Evolutionary conservation across 1,140 invertebrate species (phyloP), one percentile per base, ranked within the genome.

Genomic region (Drosophila pachea): DNA sequence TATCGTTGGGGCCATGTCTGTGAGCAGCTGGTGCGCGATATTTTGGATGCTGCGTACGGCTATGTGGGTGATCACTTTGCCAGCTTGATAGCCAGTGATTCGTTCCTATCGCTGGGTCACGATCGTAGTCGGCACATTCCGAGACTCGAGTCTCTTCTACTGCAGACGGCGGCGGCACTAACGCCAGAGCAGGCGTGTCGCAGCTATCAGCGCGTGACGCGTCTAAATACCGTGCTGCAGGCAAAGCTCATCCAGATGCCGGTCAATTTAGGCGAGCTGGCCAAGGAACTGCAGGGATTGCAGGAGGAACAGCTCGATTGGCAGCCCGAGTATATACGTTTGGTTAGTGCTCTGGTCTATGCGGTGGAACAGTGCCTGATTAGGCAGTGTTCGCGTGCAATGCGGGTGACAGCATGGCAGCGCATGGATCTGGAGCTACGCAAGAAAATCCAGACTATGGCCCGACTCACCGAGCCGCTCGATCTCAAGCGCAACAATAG

Each of bases 1-100:
- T 92, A 94, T 11, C 91, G 94, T 52, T 95, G 94, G 94, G 93
- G 94, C 6, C 93, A 94, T 54, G 92, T 93, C 12, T 92, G 95
- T 32, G 92, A 93, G 68, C 91, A 92, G 68, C 88, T 94, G 55
- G 93, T 93, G 6, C 91, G 93, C 4, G 93, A 93, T 83, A 90
- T 95, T 3, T 79, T 94, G 9, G 93, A 94, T 65, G 91, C 93
- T 0, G 92, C 92, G 35, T 91, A 94, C 68, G 91, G 91, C 75
- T 94, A 91, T 74, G 90, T 93, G 36, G 91, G 92, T 0, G 92
- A 93, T 49, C 94, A 94, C 89, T 94, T 94, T 73, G 90, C 92
- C 36, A 89, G 91, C 35, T 90, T 95, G 2, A 86, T 95, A 2
- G 90, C 91, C 11, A 94, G 91, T 67, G 91, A 94, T 42, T 92